Evolutionary conservation across 2,888 invertebrate genomes (phyloP), one percentile per base, ranked within the genome.

Genomic region (Aporophyla nigra): DNA sequence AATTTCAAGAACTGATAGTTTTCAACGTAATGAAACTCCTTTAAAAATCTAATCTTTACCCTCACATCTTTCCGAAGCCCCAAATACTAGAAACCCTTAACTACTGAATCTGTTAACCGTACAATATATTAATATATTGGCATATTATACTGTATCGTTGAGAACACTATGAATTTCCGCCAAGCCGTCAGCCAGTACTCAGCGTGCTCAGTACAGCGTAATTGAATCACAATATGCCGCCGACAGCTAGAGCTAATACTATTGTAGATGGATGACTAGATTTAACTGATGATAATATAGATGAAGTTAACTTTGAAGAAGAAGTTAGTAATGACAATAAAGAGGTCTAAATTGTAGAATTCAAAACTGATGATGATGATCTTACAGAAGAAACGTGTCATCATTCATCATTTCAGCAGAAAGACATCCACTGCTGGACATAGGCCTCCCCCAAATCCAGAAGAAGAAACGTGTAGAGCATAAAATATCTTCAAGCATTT

Each of bases 181-280:
- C 73, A 84, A 76, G 72, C 82, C 68, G 85, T 79, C 83, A 84
- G 82, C 63, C 77, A 68, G 80, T 76, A 83, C 81, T 84, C 85
- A 88, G 83, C 80, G 81, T 78, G 87, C 76, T 85, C 86, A 88
- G 86, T 80, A 83, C 82, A 81, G 77, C 86, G 88, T 92, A 92
- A 93, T 93, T 92, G 91, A 92, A 92, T 92, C 89, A 91, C 90
- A 92, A 91, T 90, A 87, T 92, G 89, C 86, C 78, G 83, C 82
- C 83, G 87, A 88, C 90, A 88, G 88, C 85, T 78, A 81, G 51
- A 71, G 78, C 84, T 78, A 81, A 80, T 78, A 82, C 59, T 85
- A 84, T 84, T 86, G 85, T 87, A 76, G 68, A 82, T 86, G 82
- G 84, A 84, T 85, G 84, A 79, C 86, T 84, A 77, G 54, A 43